Evolutionary conservation across 64 coral and sea anemone genomes (phyloP).

Genomic region (Catalaphyllia jardinei): DNA sequence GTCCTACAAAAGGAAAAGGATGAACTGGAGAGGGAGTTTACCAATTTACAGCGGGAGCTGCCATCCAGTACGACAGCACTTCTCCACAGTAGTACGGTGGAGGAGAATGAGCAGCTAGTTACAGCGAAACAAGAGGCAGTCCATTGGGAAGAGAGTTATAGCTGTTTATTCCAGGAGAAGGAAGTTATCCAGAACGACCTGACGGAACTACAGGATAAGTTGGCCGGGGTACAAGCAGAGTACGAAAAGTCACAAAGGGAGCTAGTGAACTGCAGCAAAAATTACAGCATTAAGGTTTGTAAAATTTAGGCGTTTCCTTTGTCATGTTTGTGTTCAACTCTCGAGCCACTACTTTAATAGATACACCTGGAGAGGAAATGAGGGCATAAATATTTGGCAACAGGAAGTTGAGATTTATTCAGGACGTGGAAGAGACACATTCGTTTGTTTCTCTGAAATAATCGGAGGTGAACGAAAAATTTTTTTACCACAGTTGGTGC

Average conservation of each 20-base stretch:
- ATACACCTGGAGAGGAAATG: background rate
- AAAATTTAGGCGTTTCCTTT: background rate
- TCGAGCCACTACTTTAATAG: background rate
- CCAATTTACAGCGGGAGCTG: constrained; percentile 45
- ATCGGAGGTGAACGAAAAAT: too few relatives aligned
- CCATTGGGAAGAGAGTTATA: constrained; percentile 31
- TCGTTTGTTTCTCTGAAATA: too few relatives aligned
- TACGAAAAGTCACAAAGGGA: constrained; percentile 29
- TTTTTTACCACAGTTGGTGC: too few relatives aligned
- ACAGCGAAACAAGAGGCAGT: constrained; percentile 36
- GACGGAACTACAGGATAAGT: constrained; percentile 35
- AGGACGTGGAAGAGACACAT: too few relatives aligned
- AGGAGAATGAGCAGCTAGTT: constrained; percentile 32
- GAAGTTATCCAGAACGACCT: constrained; percentile 29
- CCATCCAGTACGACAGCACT: background rate
- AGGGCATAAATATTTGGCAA: too few relatives aligned
- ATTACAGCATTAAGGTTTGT: constrained; percentile 43
- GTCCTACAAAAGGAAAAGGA: constrained; percentile 38
- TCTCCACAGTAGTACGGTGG: background rate
- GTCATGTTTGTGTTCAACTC: background rate
- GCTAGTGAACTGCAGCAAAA: constrained; percentile 21
- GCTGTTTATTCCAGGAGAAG: constrained; percentile 28
- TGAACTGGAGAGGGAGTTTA: constrained; percentile 29
- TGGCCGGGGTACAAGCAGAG: constrained; percentile 14
- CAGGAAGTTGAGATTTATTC: too few relatives aligned